Conservation (phyloP, 2,888 invertebrate genomes). For the Phengaris arion region DNA sequence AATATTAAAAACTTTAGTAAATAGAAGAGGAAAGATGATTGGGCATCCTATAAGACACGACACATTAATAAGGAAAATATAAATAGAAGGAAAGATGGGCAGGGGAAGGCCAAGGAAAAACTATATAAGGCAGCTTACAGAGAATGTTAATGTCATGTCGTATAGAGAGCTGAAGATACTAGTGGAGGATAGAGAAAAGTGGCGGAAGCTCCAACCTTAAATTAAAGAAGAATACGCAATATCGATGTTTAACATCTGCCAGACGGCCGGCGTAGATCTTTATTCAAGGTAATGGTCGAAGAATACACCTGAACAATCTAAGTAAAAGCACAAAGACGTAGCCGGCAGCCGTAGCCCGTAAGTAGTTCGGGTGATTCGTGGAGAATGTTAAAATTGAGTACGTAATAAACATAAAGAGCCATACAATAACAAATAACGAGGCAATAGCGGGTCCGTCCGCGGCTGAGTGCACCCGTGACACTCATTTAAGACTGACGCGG, state of each 20-base stretch:
- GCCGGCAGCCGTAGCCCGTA: not conserved
- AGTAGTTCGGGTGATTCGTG: slow-evolving; percentile 16
- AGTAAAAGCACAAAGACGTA: slow-evolving; percentile 8
- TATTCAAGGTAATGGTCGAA: not conserved
- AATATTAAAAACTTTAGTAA: too few relatives aligned
- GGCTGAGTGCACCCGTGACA: slow-evolving; percentile 75
- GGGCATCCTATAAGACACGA: too few relatives aligned
- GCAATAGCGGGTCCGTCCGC: slow-evolving; percentile 68
- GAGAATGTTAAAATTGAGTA: slow-evolving; percentile 41
- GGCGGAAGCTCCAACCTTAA: too few relatives aligned
- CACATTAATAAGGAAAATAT: too few relatives aligned
- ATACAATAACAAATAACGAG: slow-evolving; percentile 68
- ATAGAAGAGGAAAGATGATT: too few relatives aligned
- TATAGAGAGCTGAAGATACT: too few relatives aligned
- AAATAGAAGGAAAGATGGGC: too few relatives aligned
- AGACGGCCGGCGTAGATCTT: not conserved
- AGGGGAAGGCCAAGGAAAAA: too few relatives aligned
- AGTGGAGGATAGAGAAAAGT: too few relatives aligned
- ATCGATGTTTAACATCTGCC: not conserved
- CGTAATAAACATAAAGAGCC: slow-evolving; percentile 48
- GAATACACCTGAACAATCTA: not conserved
- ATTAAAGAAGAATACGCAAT: too few relatives aligned
- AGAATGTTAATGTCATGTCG: too few relatives aligned
- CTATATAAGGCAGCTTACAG: too few relatives aligned
- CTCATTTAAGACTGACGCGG: slow-evolving; percentile 79